These are phyloP conservation scores for Etia nguti DNA, from an alignment of 2,113 vertebrate species.

Conservation along the genomic window DNA sequence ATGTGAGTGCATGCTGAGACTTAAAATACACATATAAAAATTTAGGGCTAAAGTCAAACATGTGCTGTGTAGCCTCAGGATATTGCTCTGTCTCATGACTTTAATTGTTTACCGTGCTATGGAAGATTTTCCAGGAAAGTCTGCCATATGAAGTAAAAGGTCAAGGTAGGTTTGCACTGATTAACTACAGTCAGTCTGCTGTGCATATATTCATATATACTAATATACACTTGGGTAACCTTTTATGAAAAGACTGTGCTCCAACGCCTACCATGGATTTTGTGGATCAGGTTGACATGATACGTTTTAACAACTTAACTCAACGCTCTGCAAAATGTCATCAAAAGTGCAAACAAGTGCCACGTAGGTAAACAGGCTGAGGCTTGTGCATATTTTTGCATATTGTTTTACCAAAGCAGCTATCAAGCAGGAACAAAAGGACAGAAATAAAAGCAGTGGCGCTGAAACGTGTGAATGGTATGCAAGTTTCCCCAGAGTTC, in stretches of 20 bases:
- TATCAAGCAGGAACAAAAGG: rapidly evolving
- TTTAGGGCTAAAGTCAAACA: not conserved
- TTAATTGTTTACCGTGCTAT: not conserved
- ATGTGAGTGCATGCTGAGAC: not conserved
- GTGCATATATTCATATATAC: rapidly evolving
- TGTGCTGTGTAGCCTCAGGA: not conserved
- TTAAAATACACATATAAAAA: not conserved
- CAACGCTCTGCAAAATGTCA: not conserved
- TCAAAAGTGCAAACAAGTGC: rapidly evolving
- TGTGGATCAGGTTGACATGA: not conserved
- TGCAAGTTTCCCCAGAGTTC: not conserved
- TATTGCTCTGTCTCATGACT: not conserved
- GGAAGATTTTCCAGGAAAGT: not conserved
- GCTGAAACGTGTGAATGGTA: not conserved
- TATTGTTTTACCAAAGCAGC: not conserved
- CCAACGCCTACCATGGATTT: not conserved
- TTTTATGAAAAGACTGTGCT: not conserved
- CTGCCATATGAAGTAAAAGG: not conserved
- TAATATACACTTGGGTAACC: not conserved
- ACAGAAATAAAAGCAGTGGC: not conserved
- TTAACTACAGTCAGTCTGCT: not conserved
- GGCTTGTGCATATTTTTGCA: not conserved
- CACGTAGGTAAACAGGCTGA: rapidly evolving
- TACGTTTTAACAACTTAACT: not conserved
- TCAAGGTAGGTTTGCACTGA: rapidly evolving